These are phyloP conservation scores for Alces alces DNA, from an alignment of 2,113 vertebrate species.

Conservation along the genomic window DNA sequence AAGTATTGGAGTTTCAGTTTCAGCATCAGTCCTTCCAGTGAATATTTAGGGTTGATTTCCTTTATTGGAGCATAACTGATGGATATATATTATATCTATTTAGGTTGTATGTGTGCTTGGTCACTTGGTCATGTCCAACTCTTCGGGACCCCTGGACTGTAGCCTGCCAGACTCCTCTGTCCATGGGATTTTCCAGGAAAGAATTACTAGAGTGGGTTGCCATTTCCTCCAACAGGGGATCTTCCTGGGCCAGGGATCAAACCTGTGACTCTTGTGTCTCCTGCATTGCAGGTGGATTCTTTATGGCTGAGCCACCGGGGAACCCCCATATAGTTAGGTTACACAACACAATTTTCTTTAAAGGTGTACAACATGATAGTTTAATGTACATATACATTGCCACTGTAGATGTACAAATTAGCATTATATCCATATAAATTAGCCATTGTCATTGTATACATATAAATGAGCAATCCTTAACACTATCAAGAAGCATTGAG, in stretches of 20 bases:
- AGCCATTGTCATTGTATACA: neutral
- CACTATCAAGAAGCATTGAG: neutral
- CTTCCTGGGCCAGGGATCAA: neutral
- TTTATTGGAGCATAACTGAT: neutral
- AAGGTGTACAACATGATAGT: neutral
- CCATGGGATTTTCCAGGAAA: neutral
- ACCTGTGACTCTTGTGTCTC: neutral
- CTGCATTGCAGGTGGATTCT: neutral
- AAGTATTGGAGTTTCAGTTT: neutral
- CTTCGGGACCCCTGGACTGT: neutral
- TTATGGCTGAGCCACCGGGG: neutral
- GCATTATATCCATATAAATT: neutral
- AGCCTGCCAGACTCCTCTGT: neutral
- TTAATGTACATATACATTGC: neutral
- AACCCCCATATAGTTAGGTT: neutral
- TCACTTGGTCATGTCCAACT: neutral
- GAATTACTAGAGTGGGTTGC: neutral
- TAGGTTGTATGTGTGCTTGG: neutral
- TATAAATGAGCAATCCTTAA: neutral
- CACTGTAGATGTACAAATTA: neutral
- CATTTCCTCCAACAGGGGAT: neutral
- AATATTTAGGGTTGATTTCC: neutral
- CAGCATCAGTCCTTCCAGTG: neutral
- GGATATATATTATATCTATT: neutral
- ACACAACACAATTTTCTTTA: neutral